Base-by-base conservation (phyloP, 2,113 vertebrate species). In the Grus americana region DNA sequence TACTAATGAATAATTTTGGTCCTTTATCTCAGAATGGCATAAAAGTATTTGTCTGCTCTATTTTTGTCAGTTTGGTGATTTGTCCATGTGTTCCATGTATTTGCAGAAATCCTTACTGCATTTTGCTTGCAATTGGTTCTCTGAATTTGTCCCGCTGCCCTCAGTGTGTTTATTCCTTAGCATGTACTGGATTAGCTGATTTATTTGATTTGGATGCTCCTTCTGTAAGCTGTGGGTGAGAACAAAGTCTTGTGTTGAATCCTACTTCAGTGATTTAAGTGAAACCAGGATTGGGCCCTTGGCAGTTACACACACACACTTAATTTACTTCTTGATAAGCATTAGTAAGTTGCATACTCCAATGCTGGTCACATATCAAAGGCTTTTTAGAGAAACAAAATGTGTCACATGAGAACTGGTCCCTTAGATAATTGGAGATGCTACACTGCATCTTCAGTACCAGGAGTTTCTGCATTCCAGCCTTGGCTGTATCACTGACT, bases 251-350 rank as follows among this genome's bases (percentile, higher is more conserved):
- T 44, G 4, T 1, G 5, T 49, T 55, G 29, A 63, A 68, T 61
- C 15, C 2, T 5, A 5, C 26, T 87, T 75, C 16, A 22, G 30
- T 61, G 63, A 16, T 65, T 84, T 34, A 54, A 34, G 11, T 61
- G 23, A 86, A 88, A 29, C 6, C 11, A 18, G 29, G 34, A 52
- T 36, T 30, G 44, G 29, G 4, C 34, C 18, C 32, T 61, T n/a
- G 71, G 27, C 30, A 47, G 18, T 40, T 75, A 27, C 1, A 27
- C 1, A 0, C 3, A 11, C 4, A 20, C 10, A 1, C 20, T 73
- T 50, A 44, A 81, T 88, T 75, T 84, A 21, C 23, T 93, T 14
- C 26, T 1, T 23, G 23, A 8, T 76, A 23, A 81, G 27, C 49
- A 49, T 86, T 21, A 20, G 9, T 52, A 46, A 82, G 16, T 36